Evolutionary conservation across 2,797 vertebrate genomes (phyloP), one percentile per base, ranked within the genome.

Genomic region (Ambastaia sidthimunki): DNA sequence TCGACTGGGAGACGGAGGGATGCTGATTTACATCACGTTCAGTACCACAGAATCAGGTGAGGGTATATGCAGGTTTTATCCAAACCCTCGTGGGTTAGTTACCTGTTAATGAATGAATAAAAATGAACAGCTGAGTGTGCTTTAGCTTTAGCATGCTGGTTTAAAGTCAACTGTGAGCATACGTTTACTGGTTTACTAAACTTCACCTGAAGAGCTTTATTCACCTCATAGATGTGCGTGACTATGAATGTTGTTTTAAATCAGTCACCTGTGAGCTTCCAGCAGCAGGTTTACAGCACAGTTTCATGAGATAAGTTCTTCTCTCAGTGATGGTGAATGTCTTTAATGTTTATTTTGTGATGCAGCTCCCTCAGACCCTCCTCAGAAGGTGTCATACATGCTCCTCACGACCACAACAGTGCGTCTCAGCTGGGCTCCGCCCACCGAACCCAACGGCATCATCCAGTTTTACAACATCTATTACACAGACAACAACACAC

Each of bases 391-490:
- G 63, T 90, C 89, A 19, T 91, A 95, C 85, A 89, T 82, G 82
- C 96, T 96, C 80, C 87, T 95, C 80, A 91, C 89, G 0, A 34
- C 94, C 74, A 95, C 94, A 66, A 94, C 96, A 62, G 80, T 97
- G 86, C 92, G 90, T 82, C 72, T 98, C 19, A 93, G 88, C 82
- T 99, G 98, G 97, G 88, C 75, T 5, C 94, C 96, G 72, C 96
- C 97, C 60, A 91, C 87, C 81, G 91, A 97, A 68, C 96, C 96
- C 72, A 97, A 97, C 84, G 97, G 96, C 68, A 90, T 96, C 84
- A 95, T 98, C 90, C 89, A 91, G 21, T 92, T 94, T 85, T 99
- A 98, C 88, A 94, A 93, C 25, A 88, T 99, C 90, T 95, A 95
- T 91, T 98, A 96, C 85, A 92, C 88, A 82, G 88, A 96, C 80